Conservation (phyloP, 2,888 invertebrate genomes). For the Cheiracanthium punctorium region DNA sequence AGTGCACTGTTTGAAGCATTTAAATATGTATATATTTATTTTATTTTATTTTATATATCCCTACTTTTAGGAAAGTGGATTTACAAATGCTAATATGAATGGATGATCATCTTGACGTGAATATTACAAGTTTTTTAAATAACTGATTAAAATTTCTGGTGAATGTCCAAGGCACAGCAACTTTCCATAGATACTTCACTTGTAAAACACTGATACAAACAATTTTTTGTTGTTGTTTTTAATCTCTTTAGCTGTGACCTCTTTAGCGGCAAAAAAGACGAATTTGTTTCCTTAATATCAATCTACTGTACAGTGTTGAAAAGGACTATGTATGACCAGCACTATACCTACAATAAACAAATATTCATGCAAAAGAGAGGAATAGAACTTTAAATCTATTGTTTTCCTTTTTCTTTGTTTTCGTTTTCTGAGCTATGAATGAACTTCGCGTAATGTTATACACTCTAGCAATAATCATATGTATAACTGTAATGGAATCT, state of each 20-base stretch:
- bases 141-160: not conserved
- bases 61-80: constrained; percentile 24
- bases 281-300: constrained; percentile 48
- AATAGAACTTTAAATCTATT: constrained; percentile 65
- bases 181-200: constrained; percentile 58
- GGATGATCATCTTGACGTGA: constrained; percentile 26
- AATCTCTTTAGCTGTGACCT: constrained; percentile 53
- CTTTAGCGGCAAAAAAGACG: constrained; percentile 38
- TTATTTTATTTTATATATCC: constrained; percentile 21
- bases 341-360: constrained; percentile 60
- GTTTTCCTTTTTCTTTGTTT: constrained; percentile 45
- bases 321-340: constrained; percentile 66
- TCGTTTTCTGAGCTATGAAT: constrained; percentile 47
- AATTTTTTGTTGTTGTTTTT: constrained; percentile 16
- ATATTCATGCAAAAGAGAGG: constrained; percentile 69
- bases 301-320: constrained; percentile 61
- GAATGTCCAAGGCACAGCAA: constrained; percentile 62
- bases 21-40: constrained; percentile 16
- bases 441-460: constrained; percentile 54
- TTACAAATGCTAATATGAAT: constrained; percentile 43
- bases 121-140: constrained; percentile 4
- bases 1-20: constrained; percentile 7
- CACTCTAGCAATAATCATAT: constrained; percentile 38
- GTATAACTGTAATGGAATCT: constrained; percentile 56
- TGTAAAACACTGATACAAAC: constrained; percentile 68